phyloP scores from a whole-genome alignment of 2,888 invertebrate genomes.

The Agrotis segetum region DNA sequence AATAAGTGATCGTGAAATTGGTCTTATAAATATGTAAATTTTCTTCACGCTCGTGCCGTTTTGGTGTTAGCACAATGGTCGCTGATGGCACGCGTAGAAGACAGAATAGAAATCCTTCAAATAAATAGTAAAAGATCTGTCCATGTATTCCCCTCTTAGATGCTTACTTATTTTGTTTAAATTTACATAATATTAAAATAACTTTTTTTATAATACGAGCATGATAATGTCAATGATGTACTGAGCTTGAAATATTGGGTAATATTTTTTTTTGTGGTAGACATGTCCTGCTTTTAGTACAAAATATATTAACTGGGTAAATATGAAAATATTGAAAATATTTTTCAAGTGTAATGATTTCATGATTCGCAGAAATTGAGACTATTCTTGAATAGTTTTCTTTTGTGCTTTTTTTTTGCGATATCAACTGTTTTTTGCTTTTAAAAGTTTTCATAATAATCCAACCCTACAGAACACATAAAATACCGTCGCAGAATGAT shows the following conservation, averaged over 20 bases:
- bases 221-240: constrained; percentile 49
- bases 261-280: constrained; percentile 16
- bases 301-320: constrained; percentile 7
- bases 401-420: neutral
- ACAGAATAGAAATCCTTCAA: constrained; percentile 28
- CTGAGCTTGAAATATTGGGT: constrained; percentile 22
- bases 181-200: constrained; percentile 47
- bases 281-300: neutral
- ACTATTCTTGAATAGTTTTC: neutral
- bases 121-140: constrained; percentile 13
- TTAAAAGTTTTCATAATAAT: neutral
- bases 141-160: constrained; percentile 37
- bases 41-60: constrained; percentile 50
- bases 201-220: constrained; percentile 13
- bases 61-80: constrained; percentile 46
- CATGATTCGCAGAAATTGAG: constrained; percentile 12
- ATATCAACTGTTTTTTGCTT: neutral
- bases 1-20: constrained; percentile 37
- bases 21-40: constrained; percentile 56
- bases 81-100: constrained; percentile 44
- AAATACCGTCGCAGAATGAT: neutral
- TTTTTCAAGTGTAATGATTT: constrained; percentile 34
- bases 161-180: neutral
- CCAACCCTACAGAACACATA: neutral
- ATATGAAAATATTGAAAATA: constrained; percentile 22